phyloP scores from a whole-genome alignment of 2,113 vertebrate species.

The Ascaphus truei region DNA sequence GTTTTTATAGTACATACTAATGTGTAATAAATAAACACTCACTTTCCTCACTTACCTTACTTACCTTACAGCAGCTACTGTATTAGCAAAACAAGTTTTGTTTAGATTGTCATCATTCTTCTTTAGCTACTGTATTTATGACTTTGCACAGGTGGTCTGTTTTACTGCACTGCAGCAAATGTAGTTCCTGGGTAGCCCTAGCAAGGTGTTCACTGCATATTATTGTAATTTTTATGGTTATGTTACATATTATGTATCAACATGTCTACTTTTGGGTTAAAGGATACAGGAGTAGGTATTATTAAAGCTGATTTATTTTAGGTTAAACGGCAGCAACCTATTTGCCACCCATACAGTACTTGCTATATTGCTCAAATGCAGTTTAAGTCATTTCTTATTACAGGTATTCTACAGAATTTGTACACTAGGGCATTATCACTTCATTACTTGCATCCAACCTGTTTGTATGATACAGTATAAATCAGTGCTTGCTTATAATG shows the following conservation, averaged over 20 bases:
- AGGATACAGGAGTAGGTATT: not conserved
- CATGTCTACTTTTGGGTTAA: slow-evolving; percentile 5
- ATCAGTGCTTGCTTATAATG: slow-evolving; percentile 30
- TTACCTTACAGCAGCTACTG: too few relatives aligned
- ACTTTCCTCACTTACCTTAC: too few relatives aligned
- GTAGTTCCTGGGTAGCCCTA: not conserved
- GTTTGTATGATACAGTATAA: slow-evolving; percentile 14
- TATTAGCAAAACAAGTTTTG: slow-evolving; percentile 1
- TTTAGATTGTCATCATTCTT: not conserved
- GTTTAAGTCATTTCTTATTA: slow-evolving; percentile 27
- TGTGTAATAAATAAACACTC: too few relatives aligned
- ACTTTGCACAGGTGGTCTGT: not conserved
- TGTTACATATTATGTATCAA: not conserved
- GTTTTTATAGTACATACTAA: too few relatives aligned
- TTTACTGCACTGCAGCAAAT: not conserved
- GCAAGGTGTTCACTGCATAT: not conserved
- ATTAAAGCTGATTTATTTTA: not conserved
- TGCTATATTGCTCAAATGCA: not conserved
- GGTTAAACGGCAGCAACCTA: not conserved
- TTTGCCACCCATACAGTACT: too few relatives aligned
- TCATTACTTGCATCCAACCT: not conserved
- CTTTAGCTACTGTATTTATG: not conserved
- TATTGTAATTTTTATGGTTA: not conserved
- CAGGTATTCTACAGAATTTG: not conserved
- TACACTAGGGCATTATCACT: slow-evolving; percentile 9